Evolutionary conservation across 2,888 invertebrate species (phyloP), one percentile per base, ranked within the genome.

Genomic region (Aplocera efformata): DNA sequence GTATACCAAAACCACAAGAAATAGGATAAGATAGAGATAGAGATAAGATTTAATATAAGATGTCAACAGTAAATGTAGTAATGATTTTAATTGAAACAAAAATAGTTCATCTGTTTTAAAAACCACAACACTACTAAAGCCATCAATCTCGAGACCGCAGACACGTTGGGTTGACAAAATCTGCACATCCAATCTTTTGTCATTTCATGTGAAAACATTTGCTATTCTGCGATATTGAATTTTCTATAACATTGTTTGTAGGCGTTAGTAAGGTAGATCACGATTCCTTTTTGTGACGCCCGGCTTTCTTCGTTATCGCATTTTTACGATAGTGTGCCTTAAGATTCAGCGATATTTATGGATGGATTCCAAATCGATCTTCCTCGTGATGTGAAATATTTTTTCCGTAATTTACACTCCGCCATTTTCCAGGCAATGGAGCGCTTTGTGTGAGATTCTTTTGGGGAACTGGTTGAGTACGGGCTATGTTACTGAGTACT

Each of bases 201-300:
- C 80, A 84, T 80, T 81, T 82, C 76, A 81, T 80, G 80, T 82
- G 83, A 81, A 83, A 79, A 79, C 79, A 77, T 83, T 81, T 81
- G 78, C 80, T 84, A 79, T 83, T 82, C 79, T 75, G 75, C 63
- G 74, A 83, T 81, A 84, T 84, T 83, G 82, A 84, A 50, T 50
- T 50, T 50, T 45, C 42, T 35, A 27, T 42, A 48, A 48, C 48
- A 45, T 48, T 48, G 50, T 50, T 50, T 47, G 47, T 44, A 41
- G 42, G 39, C 48, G 40, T 42, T 44, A 31, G 21, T 28, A 10
- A 27, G 42, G 42, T 42, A 33, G 26, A 41, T 41, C 41, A 34
- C 20, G 30, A 24, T 26, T 26, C 20, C 25, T 35, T 25, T 41
- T 37, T 42, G 36, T 29, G 25, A 25, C 20, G 22, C 13, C 28